Conservation (phyloP, 2,888 invertebrate species). For the Leptothorax acervorum region DNA sequence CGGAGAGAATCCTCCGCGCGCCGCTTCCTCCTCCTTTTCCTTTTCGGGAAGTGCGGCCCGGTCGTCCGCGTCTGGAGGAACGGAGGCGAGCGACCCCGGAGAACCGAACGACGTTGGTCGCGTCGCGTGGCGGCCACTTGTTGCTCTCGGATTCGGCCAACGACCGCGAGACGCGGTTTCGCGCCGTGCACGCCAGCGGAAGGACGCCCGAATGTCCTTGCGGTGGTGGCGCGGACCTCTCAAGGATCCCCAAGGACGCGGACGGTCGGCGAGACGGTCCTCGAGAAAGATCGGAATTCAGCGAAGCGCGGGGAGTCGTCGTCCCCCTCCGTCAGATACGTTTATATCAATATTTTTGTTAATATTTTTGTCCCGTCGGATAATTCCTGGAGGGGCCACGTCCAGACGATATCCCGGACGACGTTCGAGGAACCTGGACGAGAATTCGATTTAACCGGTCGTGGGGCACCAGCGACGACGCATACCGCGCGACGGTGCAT, state of each 20-base stretch:
- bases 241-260: conserved; percentile 52
- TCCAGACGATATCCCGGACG: neutral
- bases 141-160: conserved; percentile 37
- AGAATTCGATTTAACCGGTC: neutral
- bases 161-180: conserved; percentile 13
- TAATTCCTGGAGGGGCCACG: neutral
- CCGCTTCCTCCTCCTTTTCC: neutral
- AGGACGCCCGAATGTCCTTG: conserved; percentile 41
- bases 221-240: conserved; percentile 21
- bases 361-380: neutral
- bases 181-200: conserved; percentile 18
- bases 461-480: conserved; percentile 42
- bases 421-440: neutral
- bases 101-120: neutral
- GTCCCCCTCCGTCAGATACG: neutral
- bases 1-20: conserved; percentile 6
- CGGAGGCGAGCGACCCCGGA: neutral
- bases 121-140: conserved; percentile 40
- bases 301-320: neutral
- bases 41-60: neutral
- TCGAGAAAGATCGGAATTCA: neutral
- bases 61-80: neutral
- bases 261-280: conserved; percentile 19
- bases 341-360: neutral
- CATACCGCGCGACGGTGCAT: conserved; percentile 68